phyloP scores from a whole-genome alignment of 92 coral and sea anemone genomes.

The Phymanthus crucifer region DNA sequence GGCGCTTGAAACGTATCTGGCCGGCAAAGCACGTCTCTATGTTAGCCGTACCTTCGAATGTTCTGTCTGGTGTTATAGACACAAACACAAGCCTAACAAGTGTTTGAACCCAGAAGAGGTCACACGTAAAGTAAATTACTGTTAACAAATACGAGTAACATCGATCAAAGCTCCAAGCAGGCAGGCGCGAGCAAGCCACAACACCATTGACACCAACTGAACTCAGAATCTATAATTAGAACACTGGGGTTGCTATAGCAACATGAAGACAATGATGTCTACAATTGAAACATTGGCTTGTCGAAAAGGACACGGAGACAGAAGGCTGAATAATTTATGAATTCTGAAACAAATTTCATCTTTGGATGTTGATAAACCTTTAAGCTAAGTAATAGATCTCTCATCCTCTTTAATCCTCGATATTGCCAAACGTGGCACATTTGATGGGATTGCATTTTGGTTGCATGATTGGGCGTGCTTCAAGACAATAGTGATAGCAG shows the following conservation, averaged over 20 bases:
- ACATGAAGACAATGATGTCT: not conserved
- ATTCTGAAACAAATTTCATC: too few species aligned
- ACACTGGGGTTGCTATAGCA: constrained; percentile 13
- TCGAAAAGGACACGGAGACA: not conserved
- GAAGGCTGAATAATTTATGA: not conserved
- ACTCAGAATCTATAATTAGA: constrained; percentile 29
- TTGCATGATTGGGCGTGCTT: not conserved
- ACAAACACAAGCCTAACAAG: not conserved
- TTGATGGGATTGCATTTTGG: not conserved
- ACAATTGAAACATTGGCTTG: not conserved
- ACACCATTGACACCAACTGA: not conserved
- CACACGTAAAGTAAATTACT: constrained; percentile 5
- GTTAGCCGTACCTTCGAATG: not conserved
- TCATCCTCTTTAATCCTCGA: not conserved
- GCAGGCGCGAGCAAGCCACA: constrained; percentile 1
- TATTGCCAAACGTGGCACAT: not conserved
- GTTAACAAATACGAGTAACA: not conserved
- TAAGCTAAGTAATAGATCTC: too few species aligned
- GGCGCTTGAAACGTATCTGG: not conserved
- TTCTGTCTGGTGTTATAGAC: not conserved
- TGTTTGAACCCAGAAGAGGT: not conserved
- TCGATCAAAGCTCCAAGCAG: not conserved
- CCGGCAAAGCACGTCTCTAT: not conserved
- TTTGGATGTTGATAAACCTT: not conserved
- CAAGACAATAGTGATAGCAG: not conserved